Conservation (phyloP, 2,797 vertebrate genomes). For the Hirundo rustica region DNA sequence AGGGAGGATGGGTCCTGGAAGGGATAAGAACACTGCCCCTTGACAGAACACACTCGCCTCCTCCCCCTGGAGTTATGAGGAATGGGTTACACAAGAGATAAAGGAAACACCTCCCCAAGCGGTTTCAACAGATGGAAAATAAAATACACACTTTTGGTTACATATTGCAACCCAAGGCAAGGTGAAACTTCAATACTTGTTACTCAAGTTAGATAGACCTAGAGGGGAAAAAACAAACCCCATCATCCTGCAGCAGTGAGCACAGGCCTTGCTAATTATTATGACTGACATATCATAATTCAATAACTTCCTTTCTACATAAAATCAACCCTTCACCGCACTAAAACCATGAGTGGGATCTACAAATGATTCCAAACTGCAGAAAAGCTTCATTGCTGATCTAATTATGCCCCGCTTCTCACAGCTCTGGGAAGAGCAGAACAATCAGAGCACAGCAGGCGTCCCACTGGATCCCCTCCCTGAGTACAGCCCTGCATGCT, state of each 20-base stretch:
- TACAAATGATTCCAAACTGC: not conserved
- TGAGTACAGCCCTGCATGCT: not conserved
- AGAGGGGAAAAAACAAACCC: not conserved
- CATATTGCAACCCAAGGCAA: not conserved
- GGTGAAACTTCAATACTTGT: not conserved
- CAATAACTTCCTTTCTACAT: not conserved
- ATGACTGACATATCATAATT: not conserved
- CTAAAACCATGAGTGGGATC: not conserved
- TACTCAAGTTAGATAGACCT: not conserved
- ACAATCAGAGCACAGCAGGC: not conserved
- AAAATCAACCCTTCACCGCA: not conserved
- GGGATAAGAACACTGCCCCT: too few relatives aligned
- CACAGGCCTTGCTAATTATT: not conserved
- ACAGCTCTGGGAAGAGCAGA: conserved; percentile 7
- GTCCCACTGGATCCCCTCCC: too few relatives aligned
- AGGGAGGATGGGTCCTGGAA: too few relatives aligned
- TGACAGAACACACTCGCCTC: too few relatives aligned
- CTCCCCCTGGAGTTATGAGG: too few relatives aligned
- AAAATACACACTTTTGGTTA: too few relatives aligned
- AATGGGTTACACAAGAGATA: too few relatives aligned
- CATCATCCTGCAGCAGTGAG: not conserved
- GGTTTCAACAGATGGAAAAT: too few relatives aligned
- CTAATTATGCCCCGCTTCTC: not conserved
- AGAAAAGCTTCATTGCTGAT: conserved; percentile 31
- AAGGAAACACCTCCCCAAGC: too few relatives aligned